A percentile compares a stretch with the other conserved stretches of the same genome.
These are phyloP conservation scores for Drosophila micromelanica DNA, from an alignment of 1,140 invertebrate species.

Conservation along the genomic window DNA sequence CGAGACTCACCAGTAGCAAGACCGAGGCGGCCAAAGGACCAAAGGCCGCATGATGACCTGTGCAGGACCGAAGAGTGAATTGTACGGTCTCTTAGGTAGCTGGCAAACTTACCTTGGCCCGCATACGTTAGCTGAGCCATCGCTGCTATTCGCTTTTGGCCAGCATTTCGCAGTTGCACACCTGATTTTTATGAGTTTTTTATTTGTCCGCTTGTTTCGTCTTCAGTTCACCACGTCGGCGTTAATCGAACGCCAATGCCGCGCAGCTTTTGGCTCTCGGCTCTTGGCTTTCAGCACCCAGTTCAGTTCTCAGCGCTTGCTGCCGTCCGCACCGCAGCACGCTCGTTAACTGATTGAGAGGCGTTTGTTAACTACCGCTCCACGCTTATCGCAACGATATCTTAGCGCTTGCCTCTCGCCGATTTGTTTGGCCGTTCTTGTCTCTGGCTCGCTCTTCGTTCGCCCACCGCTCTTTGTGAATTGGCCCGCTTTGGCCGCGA, in stretches of 20 bases:
- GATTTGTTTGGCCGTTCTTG: conserved; percentile 3
- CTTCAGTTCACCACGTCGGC: conserved; percentile 71
- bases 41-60: conserved; percentile 49
- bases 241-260: conserved; percentile 66
- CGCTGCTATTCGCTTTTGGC: conserved; percentile 53
- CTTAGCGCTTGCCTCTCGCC: conserved; percentile 14
- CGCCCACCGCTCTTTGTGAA: conserved; percentile 31
- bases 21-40: conserved; percentile 47
- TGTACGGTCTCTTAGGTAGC: neutral
- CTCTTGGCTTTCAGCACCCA: conserved; percentile 12
- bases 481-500: conserved; percentile 6
- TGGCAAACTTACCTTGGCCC: conserved; percentile 61
- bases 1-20: conserved; percentile 63
- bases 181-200: conserved; percentile 45
- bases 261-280: conserved; percentile 37
- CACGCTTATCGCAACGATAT: conserved; percentile 34
- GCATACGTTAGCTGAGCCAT: conserved; percentile 68
- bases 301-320: conserved; percentile 42
- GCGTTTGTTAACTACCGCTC: conserved; percentile 18
- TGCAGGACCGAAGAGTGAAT: neutral
- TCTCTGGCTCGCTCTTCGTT: conserved; percentile 22
- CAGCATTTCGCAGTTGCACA: conserved; percentile 59
- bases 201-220: conserved; percentile 22
- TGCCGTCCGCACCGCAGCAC: conserved; percentile 52
- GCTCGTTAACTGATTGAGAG: conserved; percentile 74